phyloP scores from a whole-genome alignment of 2,113 vertebrate species.

The Physeter macrocephalus region DNA sequence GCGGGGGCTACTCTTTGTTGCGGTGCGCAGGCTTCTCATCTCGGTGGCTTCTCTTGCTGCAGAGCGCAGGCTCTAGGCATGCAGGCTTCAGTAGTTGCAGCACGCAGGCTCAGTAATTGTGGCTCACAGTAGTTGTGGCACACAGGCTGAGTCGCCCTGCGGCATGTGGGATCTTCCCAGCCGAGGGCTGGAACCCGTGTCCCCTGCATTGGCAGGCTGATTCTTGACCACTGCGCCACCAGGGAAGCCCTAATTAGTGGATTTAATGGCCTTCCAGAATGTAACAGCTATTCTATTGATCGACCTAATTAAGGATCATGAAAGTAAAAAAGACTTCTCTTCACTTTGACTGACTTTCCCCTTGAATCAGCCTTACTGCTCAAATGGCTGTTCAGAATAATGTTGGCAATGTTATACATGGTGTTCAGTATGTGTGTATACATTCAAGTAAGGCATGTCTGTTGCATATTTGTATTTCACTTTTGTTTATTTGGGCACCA shows the following conservation, averaged over 20 bases:
- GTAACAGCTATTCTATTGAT: constrained; percentile 49
- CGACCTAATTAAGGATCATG: constrained; percentile 46
- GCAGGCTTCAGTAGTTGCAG: too few species aligned
- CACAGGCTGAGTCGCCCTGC: too few species aligned
- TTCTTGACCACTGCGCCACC: too few species aligned
- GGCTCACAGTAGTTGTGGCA: too few species aligned
- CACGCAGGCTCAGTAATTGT: too few species aligned
- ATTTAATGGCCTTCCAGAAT: constrained; percentile 22
- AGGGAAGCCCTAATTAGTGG: constrained; percentile 23
- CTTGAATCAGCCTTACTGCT: background rate
- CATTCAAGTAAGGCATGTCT: background rate
- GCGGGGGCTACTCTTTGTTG: too few species aligned
- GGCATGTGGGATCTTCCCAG: too few species aligned
- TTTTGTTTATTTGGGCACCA: background rate
- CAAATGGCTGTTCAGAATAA: background rate
- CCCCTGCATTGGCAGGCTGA: too few species aligned
- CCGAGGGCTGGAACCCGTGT: background rate
- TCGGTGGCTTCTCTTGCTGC: too few species aligned
- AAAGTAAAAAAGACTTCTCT: constrained; percentile 37
- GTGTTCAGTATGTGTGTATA: background rate
- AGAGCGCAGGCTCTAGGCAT: too few species aligned
- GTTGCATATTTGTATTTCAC: background rate
- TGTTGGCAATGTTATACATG: background rate
- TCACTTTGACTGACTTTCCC: background rate
- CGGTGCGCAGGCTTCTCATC: too few species aligned